A percentile compares a stretch with the other conserved stretches of the same genome.
Conservation (phyloP, 2,888 invertebrate species). For the Drosophila mulleri region DNA sequence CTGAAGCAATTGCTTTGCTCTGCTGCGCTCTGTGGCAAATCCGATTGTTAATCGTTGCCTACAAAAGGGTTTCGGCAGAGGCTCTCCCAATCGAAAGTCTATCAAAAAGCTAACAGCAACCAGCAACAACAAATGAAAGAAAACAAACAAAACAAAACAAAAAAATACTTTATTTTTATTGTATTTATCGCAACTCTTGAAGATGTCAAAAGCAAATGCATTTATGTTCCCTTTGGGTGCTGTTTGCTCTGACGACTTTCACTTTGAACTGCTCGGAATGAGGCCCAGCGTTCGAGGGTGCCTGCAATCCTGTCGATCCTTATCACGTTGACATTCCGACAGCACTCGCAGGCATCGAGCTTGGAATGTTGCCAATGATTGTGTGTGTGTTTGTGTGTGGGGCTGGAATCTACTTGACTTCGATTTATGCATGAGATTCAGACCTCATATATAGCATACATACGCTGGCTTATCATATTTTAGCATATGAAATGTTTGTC, state of each 20-base stretch:
- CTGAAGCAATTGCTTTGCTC: conserved; percentile 6
- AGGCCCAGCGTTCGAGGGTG: background rate
- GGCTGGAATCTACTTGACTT: conserved; percentile 31
- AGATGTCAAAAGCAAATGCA: conserved; percentile 47
- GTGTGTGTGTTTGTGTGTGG: conserved; percentile 9
- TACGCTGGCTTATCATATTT: conserved; percentile 63
- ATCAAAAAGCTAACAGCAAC: conserved; percentile 14
- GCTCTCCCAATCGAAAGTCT: conserved; percentile 1
- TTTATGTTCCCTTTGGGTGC: conserved; percentile 43
- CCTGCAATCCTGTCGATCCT: conserved; percentile 56
- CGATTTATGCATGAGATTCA: conserved; percentile 67
- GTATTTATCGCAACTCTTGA: conserved; percentile 34
- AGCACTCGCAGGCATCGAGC: conserved; percentile 7
- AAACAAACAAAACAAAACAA: background rate
- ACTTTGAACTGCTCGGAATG: conserved; percentile 46
- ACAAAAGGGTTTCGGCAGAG: conserved; percentile 3
- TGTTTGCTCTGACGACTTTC: conserved; percentile 45
- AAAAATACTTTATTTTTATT: conserved; percentile 13
- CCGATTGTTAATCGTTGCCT: conserved; percentile 42
- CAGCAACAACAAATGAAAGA: background rate
- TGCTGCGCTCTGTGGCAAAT: background rate
- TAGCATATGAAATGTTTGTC: conserved; percentile 56
- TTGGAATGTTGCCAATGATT: conserved; percentile 33
- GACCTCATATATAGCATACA: conserved; percentile 14
- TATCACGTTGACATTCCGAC: conserved; percentile 50